Base-by-base conservation (phyloP, 2,888 invertebrate species). In the Crepidodera aurea region DNA sequence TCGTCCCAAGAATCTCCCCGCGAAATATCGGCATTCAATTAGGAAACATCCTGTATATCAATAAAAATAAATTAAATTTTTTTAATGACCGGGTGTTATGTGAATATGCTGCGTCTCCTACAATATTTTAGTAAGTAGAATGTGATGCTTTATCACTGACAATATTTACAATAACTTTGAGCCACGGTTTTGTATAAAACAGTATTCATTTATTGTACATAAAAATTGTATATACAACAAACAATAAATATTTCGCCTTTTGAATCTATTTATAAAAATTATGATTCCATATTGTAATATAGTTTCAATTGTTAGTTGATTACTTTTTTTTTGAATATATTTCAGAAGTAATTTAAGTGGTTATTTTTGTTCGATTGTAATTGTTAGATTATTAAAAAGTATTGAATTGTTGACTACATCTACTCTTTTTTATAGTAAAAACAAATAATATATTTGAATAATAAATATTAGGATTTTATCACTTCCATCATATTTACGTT, bases 181-280 rank as follows among this genome's bases (percentile, higher is more conserved):
- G 29, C 40, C 34, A 58, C 29, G 13, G n/a, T 63, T 57, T 70
- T 51, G 53, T 68, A 51, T 60, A 56, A 62, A 69, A 51, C 73
- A 75, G 73, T 75, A 75, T 75, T 75, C 64, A 69, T 68, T 71
- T 65, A 69, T 71, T 75, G 75, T 75, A 75, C 67, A 75, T 74
- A 75, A 67, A 46, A 67, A 67, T 56, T 75, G 73, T 76, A 75
- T 68, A 73, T 74, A 71, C 59, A 61, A 55, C 62, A 44, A 65
- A 65, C 61, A 69, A 64, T 67, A 65, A 66, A 65, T 54, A 67
- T 64, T 68, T 67, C 61, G 62, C 67, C 66, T 60, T 68, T 65
- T 62, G 64, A 63, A 61, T 69, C 68, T 68, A 69, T 71, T 72
- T 69, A 70, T 71, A 44, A 70, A 42, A 58, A 68, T 63, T 60